Conservation (phyloP, 2,113 vertebrate genomes). For the Bombycilla garrulus region DNA sequence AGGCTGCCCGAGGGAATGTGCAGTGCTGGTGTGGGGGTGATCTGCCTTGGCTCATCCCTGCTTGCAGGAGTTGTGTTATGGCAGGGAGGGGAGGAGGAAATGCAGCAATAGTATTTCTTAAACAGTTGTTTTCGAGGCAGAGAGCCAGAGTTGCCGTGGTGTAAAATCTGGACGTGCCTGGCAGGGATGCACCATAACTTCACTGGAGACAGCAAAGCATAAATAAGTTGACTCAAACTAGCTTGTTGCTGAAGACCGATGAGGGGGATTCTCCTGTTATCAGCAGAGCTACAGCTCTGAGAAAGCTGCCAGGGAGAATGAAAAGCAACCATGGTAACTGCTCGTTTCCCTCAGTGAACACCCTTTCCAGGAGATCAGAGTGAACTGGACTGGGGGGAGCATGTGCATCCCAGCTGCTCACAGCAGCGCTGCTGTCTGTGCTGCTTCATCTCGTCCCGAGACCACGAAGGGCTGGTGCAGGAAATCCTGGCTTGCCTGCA, state of each 20-base stretch:
- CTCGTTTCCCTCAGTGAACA: not conserved
- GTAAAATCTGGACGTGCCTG: slow-evolving; percentile 16
- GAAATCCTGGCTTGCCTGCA: not conserved
- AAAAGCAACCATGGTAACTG: slow-evolving; percentile 39
- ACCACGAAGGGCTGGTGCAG: not conserved
- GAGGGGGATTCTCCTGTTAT: slow-evolving; percentile 33
- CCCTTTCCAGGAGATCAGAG: not conserved
- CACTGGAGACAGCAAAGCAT: slow-evolving; percentile 17
- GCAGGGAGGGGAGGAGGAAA: not conserved
- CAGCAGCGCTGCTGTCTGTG: not conserved
- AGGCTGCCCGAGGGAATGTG: not conserved
- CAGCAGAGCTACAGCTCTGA: slow-evolving; percentile 29
- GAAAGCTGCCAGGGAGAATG: not conserved
- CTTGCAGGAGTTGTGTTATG: not conserved
- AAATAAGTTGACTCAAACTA: not conserved
- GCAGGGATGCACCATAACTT: not conserved
- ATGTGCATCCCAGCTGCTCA: not conserved
- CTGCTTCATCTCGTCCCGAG: fast-evolving
- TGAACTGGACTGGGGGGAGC: not conserved
- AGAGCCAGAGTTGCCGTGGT: slow-evolving; percentile 12
- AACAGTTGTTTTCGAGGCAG: slow-evolving; percentile 29
- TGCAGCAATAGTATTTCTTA: slow-evolving; percentile 42
- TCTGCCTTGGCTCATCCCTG: not conserved
- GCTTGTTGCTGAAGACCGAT: slow-evolving; percentile 1
- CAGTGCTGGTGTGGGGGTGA: not conserved